phyloP scores from a whole-genome alignment of 2,888 invertebrate genomes.

The Conomelus anceps region DNA sequence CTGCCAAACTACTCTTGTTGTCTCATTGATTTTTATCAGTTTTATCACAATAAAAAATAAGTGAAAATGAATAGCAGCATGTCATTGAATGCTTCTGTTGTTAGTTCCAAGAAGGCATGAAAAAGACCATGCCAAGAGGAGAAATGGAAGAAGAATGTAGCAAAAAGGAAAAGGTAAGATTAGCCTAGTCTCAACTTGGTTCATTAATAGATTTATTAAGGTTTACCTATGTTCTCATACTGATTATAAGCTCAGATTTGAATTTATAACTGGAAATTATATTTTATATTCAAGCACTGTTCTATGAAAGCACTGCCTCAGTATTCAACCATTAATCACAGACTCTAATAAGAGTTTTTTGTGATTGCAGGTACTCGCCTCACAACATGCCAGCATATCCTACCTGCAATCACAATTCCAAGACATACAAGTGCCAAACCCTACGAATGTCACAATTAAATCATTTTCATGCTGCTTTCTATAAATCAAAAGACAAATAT shows the following conservation, averaged over 20 bases:
- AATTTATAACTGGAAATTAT: background rate
- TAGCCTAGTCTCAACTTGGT: background rate
- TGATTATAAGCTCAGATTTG: background rate
- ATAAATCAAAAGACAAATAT: background rate
- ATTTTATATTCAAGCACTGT: background rate
- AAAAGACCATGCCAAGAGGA: no score
- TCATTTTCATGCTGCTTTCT: background rate
- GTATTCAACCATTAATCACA: background rate
- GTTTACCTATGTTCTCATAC: background rate
- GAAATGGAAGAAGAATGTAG: no score
- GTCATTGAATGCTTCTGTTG: no score
- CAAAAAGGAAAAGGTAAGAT: no score
- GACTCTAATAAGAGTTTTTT: background rate
- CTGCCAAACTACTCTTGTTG: no score
- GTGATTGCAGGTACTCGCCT: background rate
- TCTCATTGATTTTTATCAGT: no score
- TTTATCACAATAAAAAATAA: no score
- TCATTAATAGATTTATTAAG: background rate
- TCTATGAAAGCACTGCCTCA: background rate
- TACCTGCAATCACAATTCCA: background rate
- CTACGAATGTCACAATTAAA: background rate
- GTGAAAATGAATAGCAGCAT: no score
- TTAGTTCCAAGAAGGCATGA: no score
- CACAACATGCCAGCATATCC: background rate
- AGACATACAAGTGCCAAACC: background rate